Percentiles rank a stretch among this genome's conserved stretches.
Conservation (phyloP, 2,888 invertebrate genomes). For the Netelia virgata region DNA sequence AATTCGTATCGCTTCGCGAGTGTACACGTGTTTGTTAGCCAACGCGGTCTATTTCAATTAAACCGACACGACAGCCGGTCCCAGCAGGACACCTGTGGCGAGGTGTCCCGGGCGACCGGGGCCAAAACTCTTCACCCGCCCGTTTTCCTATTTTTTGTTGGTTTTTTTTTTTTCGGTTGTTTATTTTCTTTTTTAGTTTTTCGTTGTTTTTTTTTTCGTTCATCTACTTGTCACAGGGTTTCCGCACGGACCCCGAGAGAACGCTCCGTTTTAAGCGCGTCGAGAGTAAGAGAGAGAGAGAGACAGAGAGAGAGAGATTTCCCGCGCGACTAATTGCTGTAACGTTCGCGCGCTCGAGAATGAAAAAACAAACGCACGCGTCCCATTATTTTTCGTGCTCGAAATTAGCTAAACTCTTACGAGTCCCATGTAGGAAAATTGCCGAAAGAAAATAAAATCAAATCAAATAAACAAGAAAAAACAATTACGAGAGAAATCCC, state of each 20-base stretch:
- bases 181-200: slow-evolving; percentile 62
- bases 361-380: slow-evolving; percentile 2
- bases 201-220: slow-evolving; percentile 47
- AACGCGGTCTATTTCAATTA: slow-evolving; percentile 62
- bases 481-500: too few relatives aligned
- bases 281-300: neutral
- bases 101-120: slow-evolving; percentile 41
- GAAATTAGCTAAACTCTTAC: slow-evolving; percentile 24
- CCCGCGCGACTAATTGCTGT: slow-evolving; percentile 45
- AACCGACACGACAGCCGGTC: slow-evolving; percentile 51
- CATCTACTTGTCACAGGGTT: slow-evolving; percentile 43
- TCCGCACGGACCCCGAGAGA: slow-evolving; percentile 53
- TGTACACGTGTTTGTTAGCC: slow-evolving; percentile 1
- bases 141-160: slow-evolving; percentile 56
- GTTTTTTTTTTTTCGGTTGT: slow-evolving; percentile 70
- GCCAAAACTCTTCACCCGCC: slow-evolving; percentile 38
- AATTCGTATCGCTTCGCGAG: neutral
- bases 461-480: neutral
- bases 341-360: slow-evolving; percentile 14
- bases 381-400: neutral
- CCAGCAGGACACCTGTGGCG: slow-evolving; percentile 65
- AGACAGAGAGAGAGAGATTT: slow-evolving; percentile 3
- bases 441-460: neutral
- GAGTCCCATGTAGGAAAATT: neutral
- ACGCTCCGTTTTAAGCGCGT: slow-evolving; percentile 52